Percentiles rank a stretch among this genome's conserved stretches.
Evolutionary conservation across 2,888 invertebrate genomes (phyloP).

Genomic region (Himalopsyche kuldschensis): DNA sequence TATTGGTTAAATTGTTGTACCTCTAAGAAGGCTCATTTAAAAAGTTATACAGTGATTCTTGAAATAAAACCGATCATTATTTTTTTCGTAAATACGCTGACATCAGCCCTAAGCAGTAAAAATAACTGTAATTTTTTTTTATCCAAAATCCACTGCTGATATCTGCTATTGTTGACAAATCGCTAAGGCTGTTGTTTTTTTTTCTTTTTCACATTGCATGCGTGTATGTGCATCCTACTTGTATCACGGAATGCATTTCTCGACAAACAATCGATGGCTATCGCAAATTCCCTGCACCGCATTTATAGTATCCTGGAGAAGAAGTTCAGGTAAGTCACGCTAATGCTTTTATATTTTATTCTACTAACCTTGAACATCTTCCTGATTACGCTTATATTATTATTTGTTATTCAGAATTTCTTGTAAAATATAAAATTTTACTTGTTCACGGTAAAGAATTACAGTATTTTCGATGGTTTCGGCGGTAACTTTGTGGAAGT

Average conservation of each 20-base stretch:
- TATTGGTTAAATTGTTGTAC: no score
- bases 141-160: background rate
- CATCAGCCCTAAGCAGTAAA: background rate
- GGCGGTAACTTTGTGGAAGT: no score
- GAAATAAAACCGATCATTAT: no score
- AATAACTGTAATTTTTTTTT: background rate
- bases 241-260: constrained; percentile 37
- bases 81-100: no score
- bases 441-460: no score
- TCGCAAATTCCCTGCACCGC: constrained; percentile 40
- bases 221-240: constrained; percentile 38
- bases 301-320: constrained; percentile 77
- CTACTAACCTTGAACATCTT: background rate
- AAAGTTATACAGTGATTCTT: no score
- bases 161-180: background rate
- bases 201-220: constrained; percentile 41
- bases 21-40: no score
- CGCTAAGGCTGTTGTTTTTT: constrained; percentile 12
- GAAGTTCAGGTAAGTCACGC: constrained; percentile 73
- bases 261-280: constrained; percentile 35
- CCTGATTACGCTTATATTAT: background rate
- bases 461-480: no score
- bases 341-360: constrained; percentile 17
- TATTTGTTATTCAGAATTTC: no score
- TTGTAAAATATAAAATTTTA: no score